Conservation (phyloP, 2,888 invertebrate species). For the Eupithecia inturbata region DNA sequence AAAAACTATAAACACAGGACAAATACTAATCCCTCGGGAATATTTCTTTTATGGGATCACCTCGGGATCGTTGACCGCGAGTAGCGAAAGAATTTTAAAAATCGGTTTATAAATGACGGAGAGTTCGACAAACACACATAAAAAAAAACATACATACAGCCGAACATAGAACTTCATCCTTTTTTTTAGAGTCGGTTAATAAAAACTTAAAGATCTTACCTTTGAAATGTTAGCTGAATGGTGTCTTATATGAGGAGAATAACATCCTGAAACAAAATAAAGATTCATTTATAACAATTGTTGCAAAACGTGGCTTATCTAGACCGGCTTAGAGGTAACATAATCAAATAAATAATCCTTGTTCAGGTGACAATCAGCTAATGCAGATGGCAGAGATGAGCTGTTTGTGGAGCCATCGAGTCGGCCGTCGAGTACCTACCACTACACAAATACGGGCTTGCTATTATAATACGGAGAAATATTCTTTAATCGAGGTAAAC, state of each 20-base stretch:
- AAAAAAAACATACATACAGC: no score
- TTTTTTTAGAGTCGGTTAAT: no score
- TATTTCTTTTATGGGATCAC: no score
- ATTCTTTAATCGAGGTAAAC: neutral
- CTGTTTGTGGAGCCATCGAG: constrained; percentile 69
- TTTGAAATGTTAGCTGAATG: constrained; percentile 75
- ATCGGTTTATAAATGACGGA: no score
- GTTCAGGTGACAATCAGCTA: constrained; percentile 63
- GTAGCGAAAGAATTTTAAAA: no score
- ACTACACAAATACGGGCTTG: constrained; percentile 22
- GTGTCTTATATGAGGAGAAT: constrained; percentile 78
- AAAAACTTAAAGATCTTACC: constrained; percentile 57
- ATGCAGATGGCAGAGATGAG: constrained; percentile 54
- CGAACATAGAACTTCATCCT: no score
- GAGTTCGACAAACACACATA: no score
- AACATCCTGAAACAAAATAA: constrained; percentile 78
- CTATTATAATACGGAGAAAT: neutral
- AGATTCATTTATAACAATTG: constrained; percentile 24
- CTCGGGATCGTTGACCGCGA: no score
- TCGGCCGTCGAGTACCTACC: constrained; percentile 39
- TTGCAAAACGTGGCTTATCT: neutral
- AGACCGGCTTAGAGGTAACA: neutral
- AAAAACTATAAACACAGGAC: no score
- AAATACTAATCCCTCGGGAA: no score
- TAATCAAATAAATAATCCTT: constrained; percentile 20